Evolutionary conservation across 2,113 vertebrate species (phyloP), one percentile per base, ranked within the genome.

Genomic region (Choloepus hoffmanni): DNA sequence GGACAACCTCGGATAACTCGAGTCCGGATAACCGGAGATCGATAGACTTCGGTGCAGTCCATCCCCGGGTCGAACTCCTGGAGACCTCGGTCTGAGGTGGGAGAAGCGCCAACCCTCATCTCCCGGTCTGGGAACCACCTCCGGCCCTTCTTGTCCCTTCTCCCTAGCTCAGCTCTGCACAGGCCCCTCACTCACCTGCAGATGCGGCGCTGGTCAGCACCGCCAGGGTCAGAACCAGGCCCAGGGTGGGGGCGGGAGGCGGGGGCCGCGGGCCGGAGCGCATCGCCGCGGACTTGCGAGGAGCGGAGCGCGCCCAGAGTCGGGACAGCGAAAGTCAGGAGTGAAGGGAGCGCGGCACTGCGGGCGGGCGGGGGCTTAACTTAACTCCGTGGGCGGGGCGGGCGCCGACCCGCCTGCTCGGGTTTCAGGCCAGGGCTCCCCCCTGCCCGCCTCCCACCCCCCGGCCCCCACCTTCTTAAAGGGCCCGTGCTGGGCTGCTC

Each of bases 381-480:
- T 96, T 96, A 96, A 89, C 78, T 72, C 48, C 10, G 45, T 90
- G 95, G 97, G 96, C 94, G 96, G 95, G 92, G 94, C 95, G 7
- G 92, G 85, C 89, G 67, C 83, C 63, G 18, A 58, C 95, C 21
- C 65, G 72, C 45, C 23, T 78, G 92, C 97, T 97, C 96, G 0
- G 60, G 79, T 97, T 97, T 97, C 96, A 86, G 68, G 53, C 93
- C 2, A 18, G 81, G 90, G 77, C 93, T 91, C 94, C 85, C 95
- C 55, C 55, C 7, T 15, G 13, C 10, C 50, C 30, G 53, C 93
- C 45, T 93, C 62, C 70, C 85, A 48, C 73, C 87, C 86, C 58
- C 24, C 85, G 74, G 30, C 74, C 74, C 45, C 74, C 74, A 50
- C 36, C 33, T 95, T 91, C 96, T 97, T 98, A 97, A 98, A 98